These are phyloP conservation scores for Arizona elegans DNA, from an alignment of 2,113 vertebrate genomes.

Conservation along the genomic window DNA sequence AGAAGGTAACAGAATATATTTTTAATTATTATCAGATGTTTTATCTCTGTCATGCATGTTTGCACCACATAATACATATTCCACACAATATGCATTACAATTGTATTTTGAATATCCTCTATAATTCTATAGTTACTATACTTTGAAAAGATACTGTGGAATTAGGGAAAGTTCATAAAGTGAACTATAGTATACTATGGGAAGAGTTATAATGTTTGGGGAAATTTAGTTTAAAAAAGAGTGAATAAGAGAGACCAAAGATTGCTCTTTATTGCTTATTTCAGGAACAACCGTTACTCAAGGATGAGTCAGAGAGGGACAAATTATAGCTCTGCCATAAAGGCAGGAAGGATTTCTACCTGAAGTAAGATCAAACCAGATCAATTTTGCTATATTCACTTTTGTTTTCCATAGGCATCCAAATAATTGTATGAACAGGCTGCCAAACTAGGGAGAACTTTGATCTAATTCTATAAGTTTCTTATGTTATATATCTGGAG, in stretches of 20 bases:
- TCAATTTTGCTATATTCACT: not conserved
- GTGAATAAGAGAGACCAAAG: not conserved
- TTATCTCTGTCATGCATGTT: not conserved
- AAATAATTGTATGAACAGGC: not conserved
- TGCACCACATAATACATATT: not conserved
- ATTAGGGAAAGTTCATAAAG: not conserved
- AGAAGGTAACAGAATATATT: not conserved
- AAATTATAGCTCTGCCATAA: not conserved
- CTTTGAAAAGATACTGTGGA: not conserved
- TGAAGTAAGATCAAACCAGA: not conserved
- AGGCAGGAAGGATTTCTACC: not conserved
- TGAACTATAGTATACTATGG: not conserved
- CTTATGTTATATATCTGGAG: not conserved
- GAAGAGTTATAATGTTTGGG: not conserved
- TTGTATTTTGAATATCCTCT: not conserved
- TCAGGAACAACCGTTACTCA: not conserved
- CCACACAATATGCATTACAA: not conserved
- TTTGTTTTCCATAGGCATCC: not conserved
- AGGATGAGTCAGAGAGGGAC: not conserved
- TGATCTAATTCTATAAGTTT: not conserved
- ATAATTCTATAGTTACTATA: not conserved
- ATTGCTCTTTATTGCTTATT: not conserved
- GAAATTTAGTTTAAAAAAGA: not conserved
- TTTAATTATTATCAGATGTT: not conserved
- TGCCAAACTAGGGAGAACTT: not conserved